A percentile compares a stretch with the other conserved stretches of the same genome.
phyloP scores from a whole-genome alignment of 1,140 invertebrate species.

The Oedothorax gibbosus region DNA sequence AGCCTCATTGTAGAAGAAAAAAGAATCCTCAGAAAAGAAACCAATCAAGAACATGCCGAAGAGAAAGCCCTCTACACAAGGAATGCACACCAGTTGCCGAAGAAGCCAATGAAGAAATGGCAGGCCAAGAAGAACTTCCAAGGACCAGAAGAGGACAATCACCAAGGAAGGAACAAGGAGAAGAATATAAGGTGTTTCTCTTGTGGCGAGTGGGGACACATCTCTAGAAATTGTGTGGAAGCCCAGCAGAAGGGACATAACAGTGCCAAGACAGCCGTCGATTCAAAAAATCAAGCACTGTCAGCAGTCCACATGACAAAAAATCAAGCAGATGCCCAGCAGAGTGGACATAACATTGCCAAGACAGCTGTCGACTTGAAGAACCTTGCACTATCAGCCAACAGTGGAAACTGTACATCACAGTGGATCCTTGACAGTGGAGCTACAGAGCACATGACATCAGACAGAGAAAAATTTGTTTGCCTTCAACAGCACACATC shows the following conservation, averaged over 20 bases:
- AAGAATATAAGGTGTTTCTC: constrained; percentile 12
- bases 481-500: background rate
- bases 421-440: constrained; percentile 29
- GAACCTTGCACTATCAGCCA: background rate
- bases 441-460: constrained; percentile 26
- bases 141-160: background rate
- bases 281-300: background rate
- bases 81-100: background rate
- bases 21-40: background rate
- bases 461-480: constrained; percentile 8
- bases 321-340: background rate
- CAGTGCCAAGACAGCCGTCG: constrained; percentile 15
- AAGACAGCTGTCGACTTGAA: constrained; percentile 11
- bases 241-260: constrained; percentile 6
- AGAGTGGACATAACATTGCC: background rate
- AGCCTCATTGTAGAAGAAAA: constrained; percentile 22
- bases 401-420: background rate
- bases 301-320: background rate
- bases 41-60: background rate
- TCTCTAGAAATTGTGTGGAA: constrained; percentile 8
- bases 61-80: constrained; percentile 8
- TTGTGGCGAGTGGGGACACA: constrained; percentile 33
- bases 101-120: constrained; percentile 17
- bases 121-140: background rate
- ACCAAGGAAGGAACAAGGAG: background rate